Evolutionary conservation across 92 coral and sea anemone genomes (phyloP), one percentile per base, ranked within the genome.

Genomic region (Chrysogorgia sp.): DNA sequence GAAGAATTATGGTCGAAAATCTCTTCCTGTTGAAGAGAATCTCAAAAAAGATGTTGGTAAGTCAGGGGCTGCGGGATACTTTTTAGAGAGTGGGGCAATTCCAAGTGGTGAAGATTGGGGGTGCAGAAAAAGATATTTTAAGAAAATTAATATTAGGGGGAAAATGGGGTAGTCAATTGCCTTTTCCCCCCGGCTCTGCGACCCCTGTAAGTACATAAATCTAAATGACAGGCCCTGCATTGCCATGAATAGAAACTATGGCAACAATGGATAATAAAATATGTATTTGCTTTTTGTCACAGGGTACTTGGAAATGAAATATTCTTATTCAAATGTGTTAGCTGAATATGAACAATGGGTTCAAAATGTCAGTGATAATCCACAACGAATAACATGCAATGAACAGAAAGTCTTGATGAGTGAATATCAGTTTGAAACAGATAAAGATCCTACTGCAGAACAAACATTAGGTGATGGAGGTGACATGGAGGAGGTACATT

Each of bases 401-500:
- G 85, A 77, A 40, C 97, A 94, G 77, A 85, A 89, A 48, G 61
- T 86, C 26, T 87, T 91, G 57, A 94, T 94, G 98, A 94, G 89
- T 61, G 91, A 94, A 37, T 94, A 91, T 71, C 75, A 67, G 41
- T 94, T 90, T 79, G 98, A 94, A 77, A 89, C 97, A 1, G 96
- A 91, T 67, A 90, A 92, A 40, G 82, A 58, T 9, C 82, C 75
- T 17, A 75, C 87, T 33, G 94, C 92, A 41, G 96, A 92, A 0
- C 70, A 28, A 2, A 94, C 96, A 7, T 87, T 77, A 35, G 98
- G 98, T n/a, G 98, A 94, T 79, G 98, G 97, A 7, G 97, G 97
- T 1, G 83, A 91, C 58, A 53, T 89, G 30, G 98, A 94, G 65
- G 96, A 90, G 88, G 96, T 87, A 49, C 32, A 63, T n/a, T 28